Percentiles rank a stretch among this genome's conserved stretches.
phyloP scores from a whole-genome alignment of 2,113 vertebrate species.

The Dendropsophus ebraccatus region DNA sequence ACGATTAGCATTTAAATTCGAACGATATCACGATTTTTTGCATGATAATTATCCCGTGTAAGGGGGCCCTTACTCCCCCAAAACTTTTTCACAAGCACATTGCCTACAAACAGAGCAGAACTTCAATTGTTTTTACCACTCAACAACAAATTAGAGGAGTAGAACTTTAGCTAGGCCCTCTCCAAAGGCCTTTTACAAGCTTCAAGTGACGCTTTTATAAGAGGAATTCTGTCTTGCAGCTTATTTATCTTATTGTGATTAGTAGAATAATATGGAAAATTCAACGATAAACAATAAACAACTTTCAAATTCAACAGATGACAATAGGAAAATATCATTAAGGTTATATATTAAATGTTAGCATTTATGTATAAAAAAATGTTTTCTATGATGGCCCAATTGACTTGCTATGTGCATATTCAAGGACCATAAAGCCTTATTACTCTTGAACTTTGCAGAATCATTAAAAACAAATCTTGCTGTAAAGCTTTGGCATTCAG shows the following conservation, averaged over 20 bases:
- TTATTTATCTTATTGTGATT: not conserved
- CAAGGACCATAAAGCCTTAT: conserved; percentile 56
- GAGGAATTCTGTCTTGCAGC: not conserved
- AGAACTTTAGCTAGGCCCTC: not conserved
- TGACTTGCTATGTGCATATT: conserved; percentile 53
- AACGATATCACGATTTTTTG: too few species aligned
- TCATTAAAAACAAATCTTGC: conserved; percentile 59
- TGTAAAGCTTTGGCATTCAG: conserved; percentile 56
- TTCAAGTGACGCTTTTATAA: not conserved
- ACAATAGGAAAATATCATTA: not conserved
- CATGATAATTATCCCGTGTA: too few species aligned
- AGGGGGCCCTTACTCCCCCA: too few species aligned
- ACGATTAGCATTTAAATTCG: too few species aligned
- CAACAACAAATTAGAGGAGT: too few species aligned
- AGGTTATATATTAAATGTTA: conserved; percentile 6
- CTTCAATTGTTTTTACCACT: too few species aligned
- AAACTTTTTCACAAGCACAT: too few species aligned
- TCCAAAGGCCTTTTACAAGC: not conserved
- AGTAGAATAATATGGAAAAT: not conserved
- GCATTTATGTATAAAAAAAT: conserved; percentile 28
- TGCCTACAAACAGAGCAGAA: too few species aligned
- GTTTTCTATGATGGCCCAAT: conserved; percentile 46
- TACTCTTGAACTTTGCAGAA: conserved; percentile 58
- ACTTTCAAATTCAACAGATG: conserved; percentile 22
- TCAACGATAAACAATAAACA: not conserved